Evolutionary conservation across 2,888 invertebrate genomes (phyloP).

Genomic region (Lacanobia wlatinum): DNA sequence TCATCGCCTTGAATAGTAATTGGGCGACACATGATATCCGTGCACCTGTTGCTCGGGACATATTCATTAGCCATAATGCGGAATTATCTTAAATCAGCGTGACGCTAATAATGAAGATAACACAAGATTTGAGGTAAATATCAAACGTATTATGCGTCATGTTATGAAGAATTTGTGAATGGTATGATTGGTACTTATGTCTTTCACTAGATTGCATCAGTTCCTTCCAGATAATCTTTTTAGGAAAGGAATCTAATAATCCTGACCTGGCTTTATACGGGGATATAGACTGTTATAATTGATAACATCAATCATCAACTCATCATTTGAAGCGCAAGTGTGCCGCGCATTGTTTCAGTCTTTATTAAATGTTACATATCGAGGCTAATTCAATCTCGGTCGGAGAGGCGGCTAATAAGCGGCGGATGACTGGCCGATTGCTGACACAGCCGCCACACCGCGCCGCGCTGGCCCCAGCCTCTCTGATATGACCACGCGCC

Average conservation of each 20-base stretch:
- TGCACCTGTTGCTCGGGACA: conserved; percentile 71
- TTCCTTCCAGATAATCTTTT: background rate
- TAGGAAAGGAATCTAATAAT: background rate
- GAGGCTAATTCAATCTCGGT: conserved; percentile 87
- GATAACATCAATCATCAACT: conserved; percentile 35
- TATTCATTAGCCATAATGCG: conserved; percentile 64
- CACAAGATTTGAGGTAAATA: conserved; percentile 34
- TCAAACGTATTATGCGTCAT: conserved; percentile 1
- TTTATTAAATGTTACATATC: conserved; percentile 83
- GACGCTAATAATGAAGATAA: conserved; percentile 56
- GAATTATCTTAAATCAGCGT: conserved; percentile 63
- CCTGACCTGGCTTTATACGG: background rate
- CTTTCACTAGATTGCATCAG: conserved; percentile 1
- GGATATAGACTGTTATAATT: conserved; percentile 16
- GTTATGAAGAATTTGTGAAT: conserved; percentile 24
- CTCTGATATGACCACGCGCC: conserved; percentile 74
- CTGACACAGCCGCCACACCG: conserved; percentile 70
- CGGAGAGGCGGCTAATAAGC: conserved; percentile 86
- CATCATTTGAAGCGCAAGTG: conserved; percentile 40
- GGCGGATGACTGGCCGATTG: conserved; percentile 85
- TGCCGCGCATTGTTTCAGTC: conserved; percentile 79
- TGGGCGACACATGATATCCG: conserved; percentile 73
- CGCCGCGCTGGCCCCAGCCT: conserved; percentile 35
- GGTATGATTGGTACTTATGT: background rate
- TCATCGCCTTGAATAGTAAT: conserved; percentile 76